Evolutionary conservation across 2,797 vertebrate species (phyloP).

Genomic region (Rhabdophis nuchalis): DNA sequence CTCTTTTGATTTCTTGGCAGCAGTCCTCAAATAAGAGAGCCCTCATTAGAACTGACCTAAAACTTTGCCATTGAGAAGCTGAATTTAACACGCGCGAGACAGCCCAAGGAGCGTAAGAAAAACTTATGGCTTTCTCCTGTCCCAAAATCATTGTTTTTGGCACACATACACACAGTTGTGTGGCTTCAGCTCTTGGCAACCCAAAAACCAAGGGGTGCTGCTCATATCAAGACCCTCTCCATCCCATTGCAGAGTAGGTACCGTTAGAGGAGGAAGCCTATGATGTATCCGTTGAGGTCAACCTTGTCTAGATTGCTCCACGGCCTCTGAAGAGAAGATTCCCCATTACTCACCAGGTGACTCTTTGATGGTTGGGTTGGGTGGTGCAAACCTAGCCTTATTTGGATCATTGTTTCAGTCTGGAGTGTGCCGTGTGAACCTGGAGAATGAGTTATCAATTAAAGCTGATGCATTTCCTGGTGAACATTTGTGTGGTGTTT

Average conservation of each 20-base stretch:
- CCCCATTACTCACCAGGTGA: neutral
- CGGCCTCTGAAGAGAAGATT: neutral
- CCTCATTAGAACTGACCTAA: neutral
- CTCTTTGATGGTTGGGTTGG: neutral
- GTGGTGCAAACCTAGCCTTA: neutral
- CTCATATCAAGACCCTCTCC: neutral
- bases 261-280: neutral
- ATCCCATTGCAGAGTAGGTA: neutral
- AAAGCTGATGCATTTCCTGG: neutral
- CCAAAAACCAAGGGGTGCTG: neutral
- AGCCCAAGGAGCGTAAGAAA: no score
- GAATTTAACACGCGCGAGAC: neutral
- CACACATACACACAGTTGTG: neutral
- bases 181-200: neutral
- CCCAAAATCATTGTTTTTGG: neutral
- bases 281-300: neutral
- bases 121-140: neutral
- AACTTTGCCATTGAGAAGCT: neutral
- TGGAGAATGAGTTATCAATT: neutral
- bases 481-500: neutral
- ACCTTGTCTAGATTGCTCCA: neutral
- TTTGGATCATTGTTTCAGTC: neutral
- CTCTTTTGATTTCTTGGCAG: no score
- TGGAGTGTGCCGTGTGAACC: neutral
- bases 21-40: neutral